phyloP scores from a whole-genome alignment of 1,140 invertebrate genomes.

The Euwallacea similis region DNA sequence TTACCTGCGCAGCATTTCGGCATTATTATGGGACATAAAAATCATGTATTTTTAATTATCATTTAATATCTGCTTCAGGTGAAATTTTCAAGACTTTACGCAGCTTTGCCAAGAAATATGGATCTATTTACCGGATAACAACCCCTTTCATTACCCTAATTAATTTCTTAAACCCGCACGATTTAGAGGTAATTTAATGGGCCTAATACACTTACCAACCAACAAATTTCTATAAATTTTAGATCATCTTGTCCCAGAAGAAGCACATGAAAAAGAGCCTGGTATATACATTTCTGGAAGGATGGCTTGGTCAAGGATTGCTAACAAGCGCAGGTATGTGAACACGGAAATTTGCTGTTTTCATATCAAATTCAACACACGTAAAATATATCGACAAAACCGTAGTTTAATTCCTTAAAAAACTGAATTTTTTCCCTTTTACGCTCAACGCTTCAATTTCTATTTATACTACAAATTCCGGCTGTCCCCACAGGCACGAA shows the following conservation, averaged over 20 bases:
- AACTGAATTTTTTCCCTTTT: slow-evolving; percentile 32
- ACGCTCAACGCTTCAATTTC: too few species aligned
- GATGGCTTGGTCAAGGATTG: slow-evolving; percentile 77
- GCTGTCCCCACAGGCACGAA: slow-evolving; percentile 57
- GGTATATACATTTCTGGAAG: slow-evolving; percentile 69
- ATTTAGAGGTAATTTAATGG: slow-evolving; percentile 19
- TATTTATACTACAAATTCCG: too few species aligned
- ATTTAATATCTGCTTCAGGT: neutral
- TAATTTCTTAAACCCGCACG: slow-evolving; percentile 14
- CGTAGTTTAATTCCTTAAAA: too few species aligned
- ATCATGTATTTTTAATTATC: too few species aligned
- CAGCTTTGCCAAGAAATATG: slow-evolving; percentile 11
- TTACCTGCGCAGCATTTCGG: too few species aligned
- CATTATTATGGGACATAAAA: too few species aligned
- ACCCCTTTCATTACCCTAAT: neutral
- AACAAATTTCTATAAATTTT: slow-evolving; percentile 9
- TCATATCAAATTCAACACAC: neutral
- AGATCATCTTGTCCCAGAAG: slow-evolving; percentile 38
- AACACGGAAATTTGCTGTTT: slow-evolving; percentile 4
- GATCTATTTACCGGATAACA: slow-evolving; percentile 19
- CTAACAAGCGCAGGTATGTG: slow-evolving; percentile 64
- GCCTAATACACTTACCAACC: neutral
- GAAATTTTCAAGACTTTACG: slow-evolving; percentile 7
- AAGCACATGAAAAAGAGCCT: slow-evolving; percentile 41
- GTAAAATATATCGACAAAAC: too few species aligned